Conservation (phyloP, 2,797 vertebrate species). For the Ceyx erithaca region DNA sequence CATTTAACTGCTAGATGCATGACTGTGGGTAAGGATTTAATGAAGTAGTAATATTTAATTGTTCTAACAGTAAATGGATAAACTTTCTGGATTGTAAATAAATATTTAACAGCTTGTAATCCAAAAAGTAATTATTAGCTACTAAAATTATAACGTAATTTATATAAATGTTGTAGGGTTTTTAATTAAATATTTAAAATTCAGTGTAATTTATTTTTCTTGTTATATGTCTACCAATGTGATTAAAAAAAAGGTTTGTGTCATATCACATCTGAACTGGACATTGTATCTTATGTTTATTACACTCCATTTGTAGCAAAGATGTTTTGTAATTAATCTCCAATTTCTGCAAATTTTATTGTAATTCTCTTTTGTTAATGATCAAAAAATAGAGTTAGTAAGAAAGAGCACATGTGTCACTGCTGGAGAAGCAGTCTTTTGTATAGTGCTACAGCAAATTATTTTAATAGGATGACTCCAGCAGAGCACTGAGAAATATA, state of each 20-base stretch:
- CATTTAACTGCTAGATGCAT: not conserved
- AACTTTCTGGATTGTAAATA: not conserved
- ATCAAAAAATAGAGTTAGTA: not conserved
- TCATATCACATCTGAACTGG: not conserved
- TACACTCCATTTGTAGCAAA: not conserved
- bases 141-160: not conserved
- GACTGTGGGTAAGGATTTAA: not conserved
- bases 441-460: not conserved
- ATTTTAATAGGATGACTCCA: slow-evolving; percentile 11
- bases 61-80: not conserved
- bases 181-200: not conserved
- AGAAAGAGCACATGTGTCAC: not conserved
- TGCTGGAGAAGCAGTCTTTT: not conserved
- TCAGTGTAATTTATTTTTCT: not conserved
- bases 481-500: not conserved
- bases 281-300: not conserved
- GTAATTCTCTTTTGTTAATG: not conserved
- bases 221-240: not conserved
- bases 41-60: not conserved
- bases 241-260: not conserved
- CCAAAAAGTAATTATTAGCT: not conserved
- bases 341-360: not conserved
- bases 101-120: not conserved
- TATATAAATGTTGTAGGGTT: not conserved
- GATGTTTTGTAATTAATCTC: not conserved